Evolutionary conservation across 35 echinoderm and acorn worm species (phyloP).

Genomic region (Lytechinus variegatus): DNA sequence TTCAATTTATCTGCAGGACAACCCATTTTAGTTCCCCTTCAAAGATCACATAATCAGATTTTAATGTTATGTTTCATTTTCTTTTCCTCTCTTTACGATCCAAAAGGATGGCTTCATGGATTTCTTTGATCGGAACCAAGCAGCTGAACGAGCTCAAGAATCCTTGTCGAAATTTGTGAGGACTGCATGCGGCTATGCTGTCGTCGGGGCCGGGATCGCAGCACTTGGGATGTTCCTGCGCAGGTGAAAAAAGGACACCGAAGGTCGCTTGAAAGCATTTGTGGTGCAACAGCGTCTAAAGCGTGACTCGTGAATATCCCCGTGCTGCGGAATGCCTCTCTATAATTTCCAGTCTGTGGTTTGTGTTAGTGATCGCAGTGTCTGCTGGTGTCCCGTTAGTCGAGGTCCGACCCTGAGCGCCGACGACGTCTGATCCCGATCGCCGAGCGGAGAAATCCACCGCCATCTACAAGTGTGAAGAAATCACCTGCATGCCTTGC

Average conservation of each 20-base stretch:
- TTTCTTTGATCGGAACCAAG: constrained; percentile 78
- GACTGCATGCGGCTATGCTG: constrained; percentile 51
- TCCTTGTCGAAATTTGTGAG: constrained; percentile 27
- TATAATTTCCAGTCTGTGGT: not conserved
- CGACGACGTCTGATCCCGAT: not conserved
- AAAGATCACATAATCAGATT: not conserved
- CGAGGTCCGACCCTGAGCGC: too few relatives aligned
- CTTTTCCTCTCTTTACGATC: constrained; percentile 43
- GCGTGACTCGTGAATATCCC: not conserved
- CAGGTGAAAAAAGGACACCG: constrained; percentile 53
- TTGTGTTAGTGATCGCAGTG: not conserved
- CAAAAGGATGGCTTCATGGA: constrained; percentile 79
- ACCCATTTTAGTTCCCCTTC: too few relatives aligned
- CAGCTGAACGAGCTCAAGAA: constrained; percentile 61
- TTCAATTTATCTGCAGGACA: too few relatives aligned
- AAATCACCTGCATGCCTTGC: not conserved
- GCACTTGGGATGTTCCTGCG: constrained; percentile 66
- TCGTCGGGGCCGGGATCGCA: constrained; percentile 62
- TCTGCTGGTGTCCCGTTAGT: not conserved
- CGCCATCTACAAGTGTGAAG: not conserved
- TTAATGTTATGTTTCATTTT: not conserved
- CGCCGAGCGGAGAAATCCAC: not conserved
- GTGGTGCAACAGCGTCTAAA: not conserved
- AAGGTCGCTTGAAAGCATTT: not conserved
- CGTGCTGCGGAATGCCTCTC: not conserved